These are phyloP conservation scores for Syncerus caffer DNA, from an alignment of 2,797 vertebrate species.

Conservation along the genomic window DNA sequence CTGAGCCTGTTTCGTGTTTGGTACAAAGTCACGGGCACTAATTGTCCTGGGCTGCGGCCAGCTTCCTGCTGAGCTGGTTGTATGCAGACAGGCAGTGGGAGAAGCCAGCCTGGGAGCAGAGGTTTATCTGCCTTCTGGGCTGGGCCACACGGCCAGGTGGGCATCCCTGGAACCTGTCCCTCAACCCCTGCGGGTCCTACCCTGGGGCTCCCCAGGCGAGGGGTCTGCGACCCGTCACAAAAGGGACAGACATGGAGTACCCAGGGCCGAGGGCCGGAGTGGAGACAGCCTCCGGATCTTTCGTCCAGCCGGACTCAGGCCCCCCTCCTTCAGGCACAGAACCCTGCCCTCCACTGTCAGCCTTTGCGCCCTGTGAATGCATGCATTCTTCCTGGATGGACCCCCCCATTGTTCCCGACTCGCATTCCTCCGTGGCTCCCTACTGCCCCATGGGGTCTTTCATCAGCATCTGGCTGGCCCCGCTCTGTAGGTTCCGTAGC, in stretches of 20 bases:
- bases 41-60: conserved; percentile 57
- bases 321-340: background rate
- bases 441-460: background rate
- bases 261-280: background rate
- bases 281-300: fast-evolving
- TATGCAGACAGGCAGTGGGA: background rate
- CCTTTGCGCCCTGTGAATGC: background rate
- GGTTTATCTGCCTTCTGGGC: background rate
- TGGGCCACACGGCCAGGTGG: background rate
- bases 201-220: background rate
- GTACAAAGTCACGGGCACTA: conserved; percentile 65
- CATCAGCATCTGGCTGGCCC: background rate
- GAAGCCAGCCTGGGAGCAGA: background rate
- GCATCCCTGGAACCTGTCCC: background rate
- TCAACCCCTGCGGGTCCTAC: background rate
- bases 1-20: background rate
- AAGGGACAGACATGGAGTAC: background rate
- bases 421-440: background rate
- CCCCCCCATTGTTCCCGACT: background rate
- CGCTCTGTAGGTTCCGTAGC: background rate
- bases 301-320: background rate
- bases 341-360: background rate
- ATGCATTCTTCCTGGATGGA: background rate
- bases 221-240: background rate
- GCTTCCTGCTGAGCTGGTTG: conserved; percentile 58